Evolutionary conservation across 2,113 vertebrate species (phyloP).

Genomic region (Syrmaticus mikado): DNA sequence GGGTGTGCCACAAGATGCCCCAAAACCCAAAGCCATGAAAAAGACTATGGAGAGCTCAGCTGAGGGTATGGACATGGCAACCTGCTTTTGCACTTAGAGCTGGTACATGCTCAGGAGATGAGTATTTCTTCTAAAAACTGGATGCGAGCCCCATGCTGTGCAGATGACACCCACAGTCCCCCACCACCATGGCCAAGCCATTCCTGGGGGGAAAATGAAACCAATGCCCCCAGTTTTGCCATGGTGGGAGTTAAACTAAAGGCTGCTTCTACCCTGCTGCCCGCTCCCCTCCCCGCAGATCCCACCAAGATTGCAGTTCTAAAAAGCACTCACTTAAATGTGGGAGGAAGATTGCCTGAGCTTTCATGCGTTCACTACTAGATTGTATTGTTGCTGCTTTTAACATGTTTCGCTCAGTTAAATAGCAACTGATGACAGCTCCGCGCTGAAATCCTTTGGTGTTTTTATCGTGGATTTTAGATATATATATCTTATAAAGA

Average conservation of each 20-base stretch:
- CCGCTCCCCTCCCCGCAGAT: not conserved
- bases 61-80: not conserved
- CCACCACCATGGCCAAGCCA: not conserved
- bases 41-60: not conserved
- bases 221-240: not conserved
- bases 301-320: constrained; percentile 9
- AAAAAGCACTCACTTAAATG: constrained; percentile 55
- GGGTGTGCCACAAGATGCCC: fast-evolving
- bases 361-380: constrained; percentile 65
- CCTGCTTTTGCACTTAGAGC: not conserved
- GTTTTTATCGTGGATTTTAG: constrained; percentile 42
- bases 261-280: not conserved
- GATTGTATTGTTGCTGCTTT: constrained; percentile 70
- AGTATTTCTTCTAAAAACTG: not conserved
- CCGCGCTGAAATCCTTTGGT: constrained; percentile 33
- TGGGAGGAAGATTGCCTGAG: constrained; percentile 71
- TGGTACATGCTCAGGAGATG: fast-evolving
- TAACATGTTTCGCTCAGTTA: constrained; percentile 52
- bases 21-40: not conserved
- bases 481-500: constrained; percentile 45
- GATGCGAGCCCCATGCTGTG: fast-evolving
- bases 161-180: not conserved
- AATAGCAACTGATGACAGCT: constrained; percentile 62
- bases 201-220: not conserved
- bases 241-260: not conserved